A percentile compares a stretch with the other conserved stretches of the same genome.
These are phyloP conservation scores for Melanostoma scalare DNA, from an alignment of 2,888 invertebrate species.

Conservation along the genomic window DNA sequence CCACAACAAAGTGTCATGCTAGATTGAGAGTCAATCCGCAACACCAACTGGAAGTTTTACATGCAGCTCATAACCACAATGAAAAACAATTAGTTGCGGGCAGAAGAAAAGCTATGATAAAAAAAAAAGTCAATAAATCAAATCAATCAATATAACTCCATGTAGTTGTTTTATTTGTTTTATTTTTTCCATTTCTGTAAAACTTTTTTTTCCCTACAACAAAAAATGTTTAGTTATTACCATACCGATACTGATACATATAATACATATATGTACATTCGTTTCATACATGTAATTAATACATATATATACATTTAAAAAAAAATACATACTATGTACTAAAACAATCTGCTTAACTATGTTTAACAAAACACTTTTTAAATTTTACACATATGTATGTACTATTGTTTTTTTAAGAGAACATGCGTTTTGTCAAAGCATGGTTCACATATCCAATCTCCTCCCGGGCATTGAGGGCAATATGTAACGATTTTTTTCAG, in stretches of 20 bases:
- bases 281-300: no score
- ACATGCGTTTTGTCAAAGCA: conserved; percentile 77
- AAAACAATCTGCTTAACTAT: no score
- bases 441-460: conserved; percentile 80
- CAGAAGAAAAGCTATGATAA: neutral
- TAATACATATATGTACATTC: no score
- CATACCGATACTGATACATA: no score
- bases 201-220: no score
- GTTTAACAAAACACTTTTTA: no score
- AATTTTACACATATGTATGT: no score
- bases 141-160: neutral
- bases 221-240: no score
- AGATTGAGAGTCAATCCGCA: conserved; percentile 77
- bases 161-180: conserved; percentile 62
- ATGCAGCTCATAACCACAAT: conserved; percentile 5
- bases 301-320: no score
- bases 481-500: conserved; percentile 79
- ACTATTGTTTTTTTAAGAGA: neutral
- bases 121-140: neutral
- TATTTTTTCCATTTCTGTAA: no score
- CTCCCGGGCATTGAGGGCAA: conserved; percentile 80
- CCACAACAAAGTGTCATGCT: conserved; percentile 80
- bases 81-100: neutral
- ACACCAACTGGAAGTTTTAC: conserved; percentile 77
- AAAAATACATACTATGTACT: no score